Conservation (phyloP, 2,113 vertebrate species). For the Centrocercus urophasianus region DNA sequence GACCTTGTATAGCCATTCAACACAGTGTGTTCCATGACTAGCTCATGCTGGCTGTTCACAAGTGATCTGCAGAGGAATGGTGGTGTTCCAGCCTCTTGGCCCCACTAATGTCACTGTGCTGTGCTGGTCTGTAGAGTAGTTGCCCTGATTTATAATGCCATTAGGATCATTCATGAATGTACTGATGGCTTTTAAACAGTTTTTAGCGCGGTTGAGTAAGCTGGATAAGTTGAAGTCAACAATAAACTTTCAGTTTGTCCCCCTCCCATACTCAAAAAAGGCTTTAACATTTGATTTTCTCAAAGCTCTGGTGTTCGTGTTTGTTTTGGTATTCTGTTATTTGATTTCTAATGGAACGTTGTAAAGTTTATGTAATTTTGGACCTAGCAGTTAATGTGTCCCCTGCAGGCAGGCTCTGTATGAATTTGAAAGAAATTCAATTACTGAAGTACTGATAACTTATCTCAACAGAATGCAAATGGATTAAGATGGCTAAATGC, state of each 20-base stretch:
- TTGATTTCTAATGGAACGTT: conserved; percentile 65
- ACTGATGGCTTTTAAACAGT: not conserved
- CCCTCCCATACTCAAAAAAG: not conserved
- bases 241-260: not conserved
- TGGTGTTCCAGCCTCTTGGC: not conserved
- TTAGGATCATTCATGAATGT: not conserved
- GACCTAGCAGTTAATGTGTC: conserved; percentile 73
- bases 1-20: not conserved
- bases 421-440: conserved; percentile 80
- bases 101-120: not conserved
- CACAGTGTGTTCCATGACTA: not conserved
- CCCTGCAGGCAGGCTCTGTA: conserved; percentile 72
- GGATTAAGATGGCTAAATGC: conserved; percentile 63
- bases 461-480: conserved; percentile 78
- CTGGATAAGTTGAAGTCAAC: not conserved
- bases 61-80: no score
- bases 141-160: not conserved
- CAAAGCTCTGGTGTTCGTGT: not conserved
- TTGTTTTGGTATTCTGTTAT: conserved; percentile 63
- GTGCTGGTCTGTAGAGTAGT: not conserved
- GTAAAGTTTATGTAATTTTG: conserved; percentile 70
- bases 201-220: not conserved
- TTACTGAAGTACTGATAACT: conserved; percentile 77
- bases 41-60: not conserved
- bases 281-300: conserved; percentile 17